Percentiles rank a stretch among this genome's conserved stretches.
Evolutionary conservation across 2,113 vertebrate species (phyloP).

Genomic region (Sminthopsis crassicaudata): DNA sequence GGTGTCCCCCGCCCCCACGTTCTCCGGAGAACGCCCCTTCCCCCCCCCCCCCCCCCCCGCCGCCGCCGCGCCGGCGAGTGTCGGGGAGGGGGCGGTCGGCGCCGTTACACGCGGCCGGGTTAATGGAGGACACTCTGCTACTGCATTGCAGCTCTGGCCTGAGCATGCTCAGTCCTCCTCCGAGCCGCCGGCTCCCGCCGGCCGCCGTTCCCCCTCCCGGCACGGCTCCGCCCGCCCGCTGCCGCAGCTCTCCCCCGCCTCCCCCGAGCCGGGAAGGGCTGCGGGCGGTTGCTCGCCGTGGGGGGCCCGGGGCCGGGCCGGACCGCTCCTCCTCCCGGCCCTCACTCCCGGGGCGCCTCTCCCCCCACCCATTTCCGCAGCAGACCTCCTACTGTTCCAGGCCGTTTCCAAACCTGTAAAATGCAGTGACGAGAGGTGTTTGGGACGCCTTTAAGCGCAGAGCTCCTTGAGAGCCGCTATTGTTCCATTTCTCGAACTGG

Average conservation of each 20-base stretch:
- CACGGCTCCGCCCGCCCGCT: not conserved
- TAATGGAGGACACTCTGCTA: constrained; percentile 65
- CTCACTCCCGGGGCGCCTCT: not conserved
- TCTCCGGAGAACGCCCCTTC: too few species aligned
- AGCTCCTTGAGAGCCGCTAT: not conserved
- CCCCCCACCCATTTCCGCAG: not conserved
- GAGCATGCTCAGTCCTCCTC: constrained; percentile 62
- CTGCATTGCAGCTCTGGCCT: constrained; percentile 59
- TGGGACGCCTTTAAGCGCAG: not conserved
- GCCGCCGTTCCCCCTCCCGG: not conserved
- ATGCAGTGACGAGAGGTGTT: not conserved
- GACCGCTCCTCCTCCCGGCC: not conserved
- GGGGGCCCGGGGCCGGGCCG: not conserved
- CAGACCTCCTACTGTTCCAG: not conserved
- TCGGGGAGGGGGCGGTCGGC: constrained; percentile 12
- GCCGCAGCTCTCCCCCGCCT: not conserved
- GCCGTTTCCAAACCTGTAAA: not conserved
- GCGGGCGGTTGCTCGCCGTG: too few species aligned
- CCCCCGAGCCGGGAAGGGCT: not conserved
- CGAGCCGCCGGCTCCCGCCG: not conserved
- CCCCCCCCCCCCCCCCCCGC: too few species aligned
- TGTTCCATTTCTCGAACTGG: not conserved
- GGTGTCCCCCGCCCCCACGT: too few species aligned
- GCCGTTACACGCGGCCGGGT: constrained; percentile 61
- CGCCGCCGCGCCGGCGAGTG: too few species aligned